Conservation (phyloP, 2,797 vertebrate genomes). For the Psittacula echo region DNA sequence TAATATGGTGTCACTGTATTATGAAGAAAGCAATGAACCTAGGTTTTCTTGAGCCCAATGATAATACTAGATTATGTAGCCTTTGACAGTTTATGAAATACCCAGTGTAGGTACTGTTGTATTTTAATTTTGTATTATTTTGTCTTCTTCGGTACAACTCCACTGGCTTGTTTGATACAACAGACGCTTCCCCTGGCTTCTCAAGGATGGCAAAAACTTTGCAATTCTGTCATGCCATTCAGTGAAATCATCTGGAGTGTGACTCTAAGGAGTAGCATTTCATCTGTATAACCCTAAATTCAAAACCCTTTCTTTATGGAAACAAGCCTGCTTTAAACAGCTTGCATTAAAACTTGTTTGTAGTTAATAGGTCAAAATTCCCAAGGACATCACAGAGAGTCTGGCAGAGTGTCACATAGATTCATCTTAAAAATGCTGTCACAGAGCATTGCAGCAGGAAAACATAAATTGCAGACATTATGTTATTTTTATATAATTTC, state of each 20-base stretch:
- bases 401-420: constrained; percentile 1
- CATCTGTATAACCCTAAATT: not conserved
- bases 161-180: not conserved
- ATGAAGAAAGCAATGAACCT: not conserved
- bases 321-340: not conserved
- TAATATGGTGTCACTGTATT: not conserved
- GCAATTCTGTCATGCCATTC: not conserved
- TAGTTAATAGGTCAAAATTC: constrained; percentile 22
- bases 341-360: not conserved
- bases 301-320: not conserved
- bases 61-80: not conserved
- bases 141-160: not conserved
- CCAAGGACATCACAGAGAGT: not conserved
- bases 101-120: not conserved
- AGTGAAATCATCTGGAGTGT: not conserved
- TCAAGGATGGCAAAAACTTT: not conserved
- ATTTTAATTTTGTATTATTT: not conserved
- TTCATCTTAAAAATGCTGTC: constrained; percentile 31
- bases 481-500: constrained; percentile 3
- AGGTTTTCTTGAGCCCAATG: not conserved
- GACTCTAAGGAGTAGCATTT: not conserved
- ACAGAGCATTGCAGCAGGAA: constrained; percentile 31
- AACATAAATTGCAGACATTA: not conserved
- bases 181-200: not conserved
- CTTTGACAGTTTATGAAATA: not conserved